Evolutionary conservation across 92 coral and sea anemone genomes (phyloP).

Genomic region (Blastomussa wellsi): DNA sequence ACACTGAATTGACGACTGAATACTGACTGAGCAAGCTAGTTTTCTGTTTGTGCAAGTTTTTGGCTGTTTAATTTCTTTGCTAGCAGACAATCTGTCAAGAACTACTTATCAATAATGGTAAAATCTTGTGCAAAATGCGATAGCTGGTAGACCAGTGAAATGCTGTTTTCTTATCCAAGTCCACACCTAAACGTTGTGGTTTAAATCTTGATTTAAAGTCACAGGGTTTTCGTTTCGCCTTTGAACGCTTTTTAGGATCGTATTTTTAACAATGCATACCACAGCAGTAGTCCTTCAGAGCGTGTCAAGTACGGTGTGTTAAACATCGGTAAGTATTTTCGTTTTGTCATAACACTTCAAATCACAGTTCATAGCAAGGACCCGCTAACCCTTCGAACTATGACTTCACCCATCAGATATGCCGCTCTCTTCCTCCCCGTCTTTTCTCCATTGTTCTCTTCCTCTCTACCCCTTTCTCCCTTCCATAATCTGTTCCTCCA

Average conservation of each 20-base stretch:
- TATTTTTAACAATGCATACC: constrained; percentile 43
- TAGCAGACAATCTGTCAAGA: too few relatives aligned
- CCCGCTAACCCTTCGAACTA: not conserved
- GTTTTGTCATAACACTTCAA: not conserved
- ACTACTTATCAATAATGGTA: not conserved
- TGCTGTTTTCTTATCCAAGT: not conserved
- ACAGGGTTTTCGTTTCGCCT: not conserved
- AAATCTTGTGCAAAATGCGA: not conserved
- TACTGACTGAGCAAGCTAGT: too few relatives aligned
- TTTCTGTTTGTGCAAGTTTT: too few relatives aligned
- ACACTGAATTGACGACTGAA: too few relatives aligned
- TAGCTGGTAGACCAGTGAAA: too few relatives aligned
- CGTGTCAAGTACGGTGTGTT: constrained; percentile 63
- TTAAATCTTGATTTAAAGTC: not conserved
- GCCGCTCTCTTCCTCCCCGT: too few relatives aligned
- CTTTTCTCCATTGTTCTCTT: too few relatives aligned
- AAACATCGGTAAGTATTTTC: constrained; percentile 39
- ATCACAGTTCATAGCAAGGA: not conserved
- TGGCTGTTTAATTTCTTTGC: too few relatives aligned
- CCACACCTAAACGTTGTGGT: too few relatives aligned
- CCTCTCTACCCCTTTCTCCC: too few relatives aligned
- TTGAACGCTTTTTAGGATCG: constrained; percentile 31
- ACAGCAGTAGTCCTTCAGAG: constrained; percentile 42
- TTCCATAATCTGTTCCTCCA: too few relatives aligned
- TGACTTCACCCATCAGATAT: too few relatives aligned